A percentile compares a stretch with the other conserved stretches of the same genome.
phyloP scores from a whole-genome alignment of 2,113 vertebrate genomes.

The Thinocorus orbignyianus region DNA sequence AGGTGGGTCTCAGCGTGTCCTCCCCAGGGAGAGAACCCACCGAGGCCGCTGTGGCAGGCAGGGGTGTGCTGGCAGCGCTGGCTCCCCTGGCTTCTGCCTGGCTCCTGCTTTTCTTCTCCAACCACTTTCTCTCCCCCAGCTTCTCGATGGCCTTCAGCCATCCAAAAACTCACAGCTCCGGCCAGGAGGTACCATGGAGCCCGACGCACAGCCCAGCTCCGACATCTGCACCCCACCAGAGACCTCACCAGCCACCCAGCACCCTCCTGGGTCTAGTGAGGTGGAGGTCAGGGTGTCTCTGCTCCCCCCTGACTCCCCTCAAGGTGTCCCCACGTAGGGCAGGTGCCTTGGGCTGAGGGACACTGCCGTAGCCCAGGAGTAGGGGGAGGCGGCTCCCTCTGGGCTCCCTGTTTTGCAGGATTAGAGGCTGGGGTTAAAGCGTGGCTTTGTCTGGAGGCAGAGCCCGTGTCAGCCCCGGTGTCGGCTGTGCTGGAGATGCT shows the following conservation, averaged over 20 bases:
- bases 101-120: not conserved
- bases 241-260: accelerated
- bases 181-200: accelerated
- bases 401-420: not conserved
- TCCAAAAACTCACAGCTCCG: accelerated
- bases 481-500: not conserved
- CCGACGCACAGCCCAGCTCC: accelerated
- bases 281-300: accelerated
- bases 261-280: not conserved
- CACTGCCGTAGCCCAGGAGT: not conserved
- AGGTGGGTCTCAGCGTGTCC: not conserved
- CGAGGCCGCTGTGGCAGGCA: accelerated
- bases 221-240: accelerated
- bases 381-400: accelerated
- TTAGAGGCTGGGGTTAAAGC: not conserved
- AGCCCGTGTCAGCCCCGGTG: not conserved
- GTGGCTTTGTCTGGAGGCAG: conserved; percentile 7
- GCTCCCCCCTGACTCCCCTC: accelerated
- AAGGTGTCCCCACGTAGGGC: accelerated
- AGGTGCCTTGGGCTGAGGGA: not conserved
- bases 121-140: not conserved
- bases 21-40: accelerated
- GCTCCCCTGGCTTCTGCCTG: not conserved
- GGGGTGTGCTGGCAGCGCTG: not conserved
- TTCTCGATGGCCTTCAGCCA: not conserved